A percentile compares a stretch with the other conserved stretches of the same genome.
Evolutionary conservation across 2,797 vertebrate species (phyloP).

Genomic region (Stomatorhinus walkeri): DNA sequence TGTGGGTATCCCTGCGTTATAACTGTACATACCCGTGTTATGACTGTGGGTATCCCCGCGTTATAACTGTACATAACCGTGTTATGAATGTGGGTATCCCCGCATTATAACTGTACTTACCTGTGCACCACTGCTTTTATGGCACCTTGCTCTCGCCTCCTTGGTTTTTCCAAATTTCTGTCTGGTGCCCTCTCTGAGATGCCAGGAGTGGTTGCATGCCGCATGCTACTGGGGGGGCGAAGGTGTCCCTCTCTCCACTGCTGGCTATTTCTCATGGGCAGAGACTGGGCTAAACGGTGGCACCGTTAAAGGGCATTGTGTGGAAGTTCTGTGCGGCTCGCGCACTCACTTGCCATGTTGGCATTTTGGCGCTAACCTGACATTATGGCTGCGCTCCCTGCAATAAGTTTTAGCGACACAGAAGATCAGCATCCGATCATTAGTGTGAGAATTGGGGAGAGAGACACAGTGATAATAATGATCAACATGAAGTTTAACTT

Average conservation of each 20-base stretch:
- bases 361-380: background rate
- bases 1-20: too few species aligned
- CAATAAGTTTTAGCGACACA: background rate
- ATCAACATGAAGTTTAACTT: background rate
- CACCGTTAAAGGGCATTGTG: background rate
- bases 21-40: background rate
- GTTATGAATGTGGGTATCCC: too few species aligned
- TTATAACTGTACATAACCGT: too few species aligned
- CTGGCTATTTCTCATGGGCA: background rate
- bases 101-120: too few species aligned
- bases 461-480: background rate
- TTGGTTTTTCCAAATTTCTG: background rate
- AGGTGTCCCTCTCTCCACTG: background rate
- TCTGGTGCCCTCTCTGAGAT: background rate
- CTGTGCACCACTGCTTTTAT: background rate
- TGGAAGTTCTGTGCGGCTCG: background rate
- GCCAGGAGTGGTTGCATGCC: background rate
- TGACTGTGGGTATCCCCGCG: too few species aligned
- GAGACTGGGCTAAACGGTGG: background rate
- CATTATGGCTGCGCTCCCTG: background rate
- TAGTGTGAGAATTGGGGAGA: background rate
- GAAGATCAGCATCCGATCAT: background rate
- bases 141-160: background rate
- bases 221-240: background rate
- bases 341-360: background rate